phyloP scores from a whole-genome alignment of 2,797 vertebrate genomes.

The Cyclura pinguis region DNA sequence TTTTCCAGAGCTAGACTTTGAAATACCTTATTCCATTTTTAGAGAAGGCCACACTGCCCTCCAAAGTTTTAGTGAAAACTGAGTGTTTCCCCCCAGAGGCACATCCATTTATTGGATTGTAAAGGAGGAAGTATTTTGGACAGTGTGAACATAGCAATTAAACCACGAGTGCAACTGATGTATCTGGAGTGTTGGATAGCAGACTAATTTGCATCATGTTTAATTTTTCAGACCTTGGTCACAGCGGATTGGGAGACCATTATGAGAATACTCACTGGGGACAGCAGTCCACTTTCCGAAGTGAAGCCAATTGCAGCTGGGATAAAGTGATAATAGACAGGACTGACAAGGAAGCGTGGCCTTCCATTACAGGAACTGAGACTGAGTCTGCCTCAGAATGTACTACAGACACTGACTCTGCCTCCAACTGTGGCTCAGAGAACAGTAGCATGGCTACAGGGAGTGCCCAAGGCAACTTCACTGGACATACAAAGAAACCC shows the following conservation, averaged over 20 bases:
- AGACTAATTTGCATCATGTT: constrained; percentile 69
- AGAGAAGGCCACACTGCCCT: neutral
- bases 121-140: neutral
- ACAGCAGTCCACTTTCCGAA: constrained; percentile 85
- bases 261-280: constrained; percentile 94
- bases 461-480: constrained; percentile 88
- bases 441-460: constrained; percentile 97
- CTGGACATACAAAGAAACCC: constrained; percentile 91
- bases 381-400: constrained; percentile 91
- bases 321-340: constrained; percentile 92
- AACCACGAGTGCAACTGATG: neutral
- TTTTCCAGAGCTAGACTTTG: neutral
- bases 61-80: neutral
- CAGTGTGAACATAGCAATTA: constrained; percentile 15
- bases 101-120: neutral
- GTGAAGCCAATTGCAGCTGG: constrained; percentile 88
- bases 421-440: constrained; percentile 86
- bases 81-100: neutral
- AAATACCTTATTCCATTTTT: neutral
- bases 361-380: constrained; percentile 86
- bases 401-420: constrained; percentile 89
- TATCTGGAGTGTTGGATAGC: constrained; percentile 7
- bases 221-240: constrained; percentile 86
- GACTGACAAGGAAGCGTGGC: constrained; percentile 91
- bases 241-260: constrained; percentile 89